phyloP scores from a whole-genome alignment of 2,888 invertebrate genomes.

The Tipula confusa region DNA sequence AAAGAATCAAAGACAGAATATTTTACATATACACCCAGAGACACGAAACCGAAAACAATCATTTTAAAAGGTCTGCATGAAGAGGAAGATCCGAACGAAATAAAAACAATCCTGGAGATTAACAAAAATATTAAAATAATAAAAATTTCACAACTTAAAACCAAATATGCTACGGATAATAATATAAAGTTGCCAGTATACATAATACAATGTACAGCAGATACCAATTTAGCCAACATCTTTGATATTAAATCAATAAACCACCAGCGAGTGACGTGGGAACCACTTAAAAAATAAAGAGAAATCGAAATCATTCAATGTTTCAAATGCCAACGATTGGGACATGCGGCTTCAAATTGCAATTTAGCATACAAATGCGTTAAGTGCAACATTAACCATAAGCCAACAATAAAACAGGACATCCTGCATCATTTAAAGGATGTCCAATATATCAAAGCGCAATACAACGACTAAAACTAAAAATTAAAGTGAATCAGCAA shows the following conservation, averaged over 20 bases:
- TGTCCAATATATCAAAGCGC: neutral
- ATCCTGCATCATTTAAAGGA: neutral
- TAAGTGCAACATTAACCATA: neutral
- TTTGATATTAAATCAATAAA: neutral
- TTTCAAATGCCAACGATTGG: neutral
- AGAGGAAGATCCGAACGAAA: no score
- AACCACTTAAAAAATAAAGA: neutral
- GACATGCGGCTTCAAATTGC: neutral
- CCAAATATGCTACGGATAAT: no score
- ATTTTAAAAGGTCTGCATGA: no score
- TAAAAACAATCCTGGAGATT: no score
- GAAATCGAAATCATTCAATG: neutral
- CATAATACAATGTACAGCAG: no score
- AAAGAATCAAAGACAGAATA: no score
- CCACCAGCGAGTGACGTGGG: neutral
- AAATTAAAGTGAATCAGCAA: neutral
- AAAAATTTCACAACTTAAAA: no score
- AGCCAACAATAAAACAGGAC: neutral
- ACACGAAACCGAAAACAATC: no score
- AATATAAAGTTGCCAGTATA: no score
- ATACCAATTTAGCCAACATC: neutral
- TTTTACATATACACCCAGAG: no score
- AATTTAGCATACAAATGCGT: neutral
- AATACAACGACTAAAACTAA: neutral
- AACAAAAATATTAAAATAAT: no score